These are phyloP conservation scores for Petrophora chlorosata DNA, from an alignment of 2,888 invertebrate species.

Conservation along the genomic window DNA sequence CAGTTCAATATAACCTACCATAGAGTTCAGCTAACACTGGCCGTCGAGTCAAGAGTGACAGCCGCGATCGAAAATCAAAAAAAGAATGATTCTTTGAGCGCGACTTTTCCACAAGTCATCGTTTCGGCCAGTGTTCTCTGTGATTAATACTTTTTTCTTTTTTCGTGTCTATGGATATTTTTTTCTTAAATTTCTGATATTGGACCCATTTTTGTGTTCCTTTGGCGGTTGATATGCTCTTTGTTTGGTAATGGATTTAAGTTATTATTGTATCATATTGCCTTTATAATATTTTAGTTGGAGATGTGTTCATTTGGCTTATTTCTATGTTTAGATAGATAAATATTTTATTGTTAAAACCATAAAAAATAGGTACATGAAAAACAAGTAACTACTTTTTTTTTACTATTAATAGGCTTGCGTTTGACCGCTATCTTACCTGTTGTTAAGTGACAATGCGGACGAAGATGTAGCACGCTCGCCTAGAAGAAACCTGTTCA, in stretches of 20 bases:
- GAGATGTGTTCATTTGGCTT: constrained; percentile 20
- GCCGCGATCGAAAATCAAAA: constrained; percentile 62
- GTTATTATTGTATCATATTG: constrained; percentile 14
- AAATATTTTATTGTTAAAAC: no score
- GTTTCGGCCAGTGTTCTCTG: constrained; percentile 62
- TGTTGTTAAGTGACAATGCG: no score
- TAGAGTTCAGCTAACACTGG: constrained; percentile 39
- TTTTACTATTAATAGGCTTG: no score
- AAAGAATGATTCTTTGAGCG: constrained; percentile 54
- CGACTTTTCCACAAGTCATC: constrained; percentile 73
- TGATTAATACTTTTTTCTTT: constrained; percentile 65
- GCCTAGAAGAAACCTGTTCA: no score
- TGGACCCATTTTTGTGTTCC: constrained; percentile 16
- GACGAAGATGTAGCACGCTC: no score
- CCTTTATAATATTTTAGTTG: constrained; percentile 15
- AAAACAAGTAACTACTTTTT: no score
- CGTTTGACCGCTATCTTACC: no score
- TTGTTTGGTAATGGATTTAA: constrained; percentile 38
- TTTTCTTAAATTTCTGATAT: constrained; percentile 27
- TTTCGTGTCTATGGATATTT: constrained; percentile 22
- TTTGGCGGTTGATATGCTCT: constrained; percentile 30
- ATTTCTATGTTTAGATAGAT: no score
- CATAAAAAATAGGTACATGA: no score
- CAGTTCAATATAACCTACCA: not conserved
- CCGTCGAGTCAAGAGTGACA: constrained; percentile 53